Conservation (phyloP, 35 echinoderm and acorn worm genomes). For the Hemicentrotus pulcherrimus region DNA sequence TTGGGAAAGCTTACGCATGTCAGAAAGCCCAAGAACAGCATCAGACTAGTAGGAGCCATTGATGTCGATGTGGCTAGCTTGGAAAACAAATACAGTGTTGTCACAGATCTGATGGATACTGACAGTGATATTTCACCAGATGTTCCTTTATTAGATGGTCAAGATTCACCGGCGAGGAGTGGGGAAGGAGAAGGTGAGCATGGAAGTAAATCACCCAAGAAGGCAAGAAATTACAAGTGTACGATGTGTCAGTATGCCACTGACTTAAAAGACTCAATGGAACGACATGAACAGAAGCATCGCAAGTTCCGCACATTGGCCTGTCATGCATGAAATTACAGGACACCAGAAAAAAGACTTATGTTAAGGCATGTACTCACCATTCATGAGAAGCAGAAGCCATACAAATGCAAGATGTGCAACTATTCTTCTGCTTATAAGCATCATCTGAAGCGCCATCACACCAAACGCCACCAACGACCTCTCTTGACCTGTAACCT, state of each 20-base stretch:
- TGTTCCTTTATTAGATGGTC: neutral
- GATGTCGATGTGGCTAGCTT: conserved; percentile 39
- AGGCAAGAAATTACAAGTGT: conserved; percentile 57
- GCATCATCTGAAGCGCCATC: conserved; percentile 81
- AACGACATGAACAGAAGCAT: conserved; percentile 69
- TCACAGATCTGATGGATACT: conserved; percentile 31
- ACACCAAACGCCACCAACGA: conserved; percentile 56
- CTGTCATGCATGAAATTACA: conserved; percentile 79
- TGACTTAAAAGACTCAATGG: conserved; percentile 50
- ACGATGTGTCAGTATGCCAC: conserved; percentile 67
- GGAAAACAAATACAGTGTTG: conserved; percentile 47
- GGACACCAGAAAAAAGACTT: conserved; percentile 74
- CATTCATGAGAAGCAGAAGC: conserved; percentile 80
- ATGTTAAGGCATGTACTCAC: conserved; percentile 86
- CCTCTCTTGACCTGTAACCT: conserved; percentile 61
- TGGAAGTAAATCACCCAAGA: conserved; percentile 23
- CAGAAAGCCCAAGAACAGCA: conserved; percentile 42
- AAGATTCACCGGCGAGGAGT: neutral
- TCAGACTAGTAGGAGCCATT: conserved; percentile 29
- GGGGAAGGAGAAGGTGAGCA: neutral
- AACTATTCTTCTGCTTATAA: conserved; percentile 82
- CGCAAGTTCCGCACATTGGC: conserved; percentile 56
- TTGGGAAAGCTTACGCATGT: neutral
- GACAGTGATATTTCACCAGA: conserved; percentile 49
- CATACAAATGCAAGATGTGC: conserved; percentile 75